Base-by-base conservation (phyloP, 2,113 vertebrate genomes). In the Lampris megalopsis region DNA sequence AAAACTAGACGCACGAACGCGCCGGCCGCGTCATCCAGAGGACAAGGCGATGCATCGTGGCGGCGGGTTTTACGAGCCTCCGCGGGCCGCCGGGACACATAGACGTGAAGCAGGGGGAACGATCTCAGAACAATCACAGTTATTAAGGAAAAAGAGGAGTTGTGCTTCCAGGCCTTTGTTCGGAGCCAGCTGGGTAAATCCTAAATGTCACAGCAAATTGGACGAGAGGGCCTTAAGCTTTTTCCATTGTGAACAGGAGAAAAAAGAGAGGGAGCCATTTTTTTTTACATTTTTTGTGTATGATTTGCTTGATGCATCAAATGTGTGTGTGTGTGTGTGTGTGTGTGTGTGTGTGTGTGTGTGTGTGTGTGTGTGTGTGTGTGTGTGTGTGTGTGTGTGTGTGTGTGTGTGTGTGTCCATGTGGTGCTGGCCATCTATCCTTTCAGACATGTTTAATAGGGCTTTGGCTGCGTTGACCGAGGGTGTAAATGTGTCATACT, bases 401-500 rank as follows among this genome's bases (percentile, higher is more conserved):
- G 50, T 48, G 73, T 62, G 66, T 47, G 47, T 73, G 63, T 48
- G 3, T 64, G 71, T 6, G 58, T 73, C 84, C 52, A 71, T 35
- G 48, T 54, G 6, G 8, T 37, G 60, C 45, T 49, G 71, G 88
- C 75, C 87, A 93, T 89, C 82, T 82, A 90, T 92, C 86, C 88
- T 91, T 86, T 80, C 67, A 89, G 91, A 92, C 90, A 82, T 84
- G 80, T 93, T 94, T 92, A 91, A 93, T 87, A 77, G 92, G 87
- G 86, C 86, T 93, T 92, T 90, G 90, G 89, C 92, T 90, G 87
- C 86, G 75, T 77, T 92, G 93, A 93, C 92, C 91, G 77, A 66
- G 90, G 89, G 90, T 89, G 92, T 94, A 94, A 95, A 94, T 92
- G 90, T 94, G 93, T 94, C 93, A 94, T 91, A 90, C 89, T 94